Conservation (phyloP, 2,888 invertebrate genomes). For the Macaria notata region DNA sequence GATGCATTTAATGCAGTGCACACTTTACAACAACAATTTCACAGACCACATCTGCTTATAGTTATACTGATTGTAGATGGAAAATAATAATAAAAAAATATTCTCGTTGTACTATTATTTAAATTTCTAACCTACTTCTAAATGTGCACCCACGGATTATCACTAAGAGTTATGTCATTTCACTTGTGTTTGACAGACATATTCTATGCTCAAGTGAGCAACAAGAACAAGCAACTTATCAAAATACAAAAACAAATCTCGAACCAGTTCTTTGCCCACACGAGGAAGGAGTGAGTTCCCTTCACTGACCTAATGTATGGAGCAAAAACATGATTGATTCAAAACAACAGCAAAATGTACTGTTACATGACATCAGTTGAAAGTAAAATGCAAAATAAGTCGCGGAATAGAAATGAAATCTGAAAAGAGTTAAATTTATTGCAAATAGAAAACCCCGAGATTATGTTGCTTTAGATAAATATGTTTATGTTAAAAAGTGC, state of each 20-base stretch:
- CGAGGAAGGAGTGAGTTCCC: slow-evolving; percentile 23
- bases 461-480: too few species aligned
- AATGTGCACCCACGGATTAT: not conserved
- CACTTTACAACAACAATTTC: too few species aligned
- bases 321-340: slow-evolving; percentile 31
- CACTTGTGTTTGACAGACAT: slow-evolving; percentile 5
- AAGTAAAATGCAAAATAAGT: not conserved
- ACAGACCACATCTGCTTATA: too few species aligned
- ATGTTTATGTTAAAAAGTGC: too few species aligned
- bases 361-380: slow-evolving; percentile 3
- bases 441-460: too few species aligned
- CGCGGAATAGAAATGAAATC: too few species aligned
- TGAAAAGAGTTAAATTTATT: too few species aligned
- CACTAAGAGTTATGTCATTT: slow-evolving; percentile 1
- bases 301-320: slow-evolving; percentile 25
- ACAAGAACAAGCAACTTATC: not conserved
- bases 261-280: slow-evolving; percentile 19
- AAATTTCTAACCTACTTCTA: not conserved
- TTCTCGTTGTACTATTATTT: too few species aligned
- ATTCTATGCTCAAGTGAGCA: slow-evolving; percentile 1
- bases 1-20: too few species aligned
- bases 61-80: too few species aligned
- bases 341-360: slow-evolving; percentile 15
- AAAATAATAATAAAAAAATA: too few species aligned
- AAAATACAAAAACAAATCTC: slow-evolving; percentile 12